A percentile compares a stretch with the other conserved stretches of the same genome.
Evolutionary conservation across 2,888 invertebrate genomes (phyloP).

Genomic region (Branchipolynoe longqiensis): DNA sequence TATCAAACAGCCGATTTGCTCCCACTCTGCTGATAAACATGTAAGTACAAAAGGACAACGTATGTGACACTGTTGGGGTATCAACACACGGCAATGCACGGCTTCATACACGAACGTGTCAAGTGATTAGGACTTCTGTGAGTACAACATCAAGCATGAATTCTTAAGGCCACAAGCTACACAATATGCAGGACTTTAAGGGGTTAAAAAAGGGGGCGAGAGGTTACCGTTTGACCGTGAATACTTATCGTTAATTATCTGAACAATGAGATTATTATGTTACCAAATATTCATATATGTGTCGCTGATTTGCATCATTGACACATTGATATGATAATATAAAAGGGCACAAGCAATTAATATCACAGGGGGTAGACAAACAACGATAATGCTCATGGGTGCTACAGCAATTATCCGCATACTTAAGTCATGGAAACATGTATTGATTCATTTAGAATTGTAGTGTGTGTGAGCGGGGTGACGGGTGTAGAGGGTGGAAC

Average conservation of each 20-base stretch:
- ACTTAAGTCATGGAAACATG: constrained; percentile 6
- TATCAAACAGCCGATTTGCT: constrained; percentile 51
- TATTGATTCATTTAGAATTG: background rate
- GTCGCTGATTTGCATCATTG: constrained; percentile 23
- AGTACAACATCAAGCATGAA: constrained; percentile 39
- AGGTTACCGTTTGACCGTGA: background rate
- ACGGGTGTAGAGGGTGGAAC: background rate
- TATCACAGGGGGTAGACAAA: constrained; percentile 10
- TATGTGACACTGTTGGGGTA: constrained; percentile 35
- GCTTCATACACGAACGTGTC: constrained; percentile 22
- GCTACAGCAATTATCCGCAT: background rate
- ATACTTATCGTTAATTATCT: constrained; percentile 26
- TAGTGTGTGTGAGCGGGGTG: background rate
- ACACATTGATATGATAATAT: constrained; percentile 19
- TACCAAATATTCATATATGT: background rate
- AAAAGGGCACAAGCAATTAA: background rate
- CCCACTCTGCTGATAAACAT: constrained; percentile 54
- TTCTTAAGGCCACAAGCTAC: constrained; percentile 3
- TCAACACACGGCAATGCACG: background rate
- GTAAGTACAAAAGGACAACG: constrained; percentile 45
- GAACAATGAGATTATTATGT: background rate
- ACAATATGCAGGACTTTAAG: constrained; percentile 30
- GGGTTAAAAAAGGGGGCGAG: too few relatives aligned
- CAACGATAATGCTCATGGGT: constrained; percentile 12
- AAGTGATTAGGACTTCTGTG: background rate